Conservation (phyloP, 2,797 vertebrate genomes). For the Sternarchorhynchus goeldii region DNA sequence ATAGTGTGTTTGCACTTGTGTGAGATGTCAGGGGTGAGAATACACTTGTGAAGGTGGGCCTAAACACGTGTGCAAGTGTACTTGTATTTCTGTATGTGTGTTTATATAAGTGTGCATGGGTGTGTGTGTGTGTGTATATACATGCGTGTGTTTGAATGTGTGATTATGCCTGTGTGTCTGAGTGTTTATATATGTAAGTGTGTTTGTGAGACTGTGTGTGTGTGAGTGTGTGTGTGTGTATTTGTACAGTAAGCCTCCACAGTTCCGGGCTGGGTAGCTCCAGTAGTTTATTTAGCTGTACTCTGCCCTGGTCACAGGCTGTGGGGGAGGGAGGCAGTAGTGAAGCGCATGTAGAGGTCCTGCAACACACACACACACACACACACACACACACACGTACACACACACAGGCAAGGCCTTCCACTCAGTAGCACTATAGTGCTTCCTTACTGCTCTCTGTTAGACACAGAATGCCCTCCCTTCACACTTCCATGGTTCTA, state of each 20-base stretch:
- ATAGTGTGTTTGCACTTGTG: conserved; percentile 7
- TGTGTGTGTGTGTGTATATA: conserved; percentile 9
- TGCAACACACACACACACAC: conserved; percentile 5
- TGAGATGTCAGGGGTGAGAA: conserved; percentile 30
- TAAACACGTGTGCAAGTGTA: conserved; percentile 19
- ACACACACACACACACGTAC: conserved; percentile 2
- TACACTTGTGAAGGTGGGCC: conserved; percentile 6
- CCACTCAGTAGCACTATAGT: conserved; percentile 43
- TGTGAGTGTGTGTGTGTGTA: conserved; percentile 30
- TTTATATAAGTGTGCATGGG: conserved; percentile 28
- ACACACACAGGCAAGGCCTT: conserved; percentile 41
- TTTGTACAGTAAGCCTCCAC: conserved; percentile 48
- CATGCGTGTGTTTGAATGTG: conserved; percentile 28
- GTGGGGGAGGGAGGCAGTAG: conserved; percentile 31
- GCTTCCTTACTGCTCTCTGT: conserved; percentile 31
- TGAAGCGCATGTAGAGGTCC: conserved; percentile 35
- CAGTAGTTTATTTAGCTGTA: conserved; percentile 51
- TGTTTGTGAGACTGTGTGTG: conserved; percentile 23
- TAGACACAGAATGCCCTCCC: conserved; percentile 3
- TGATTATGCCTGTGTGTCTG: conserved; percentile 12
- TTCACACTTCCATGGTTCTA: conserved; percentile 30
- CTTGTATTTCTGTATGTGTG: conserved; percentile 30
- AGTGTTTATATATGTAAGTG: conserved; percentile 45
- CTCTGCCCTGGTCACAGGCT: conserved; percentile 52
- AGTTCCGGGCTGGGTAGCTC: conserved; percentile 49